These are phyloP conservation scores for Dyspetes luteomarginatus DNA, from an alignment of 2,888 invertebrate genomes.

Conservation along the genomic window DNA sequence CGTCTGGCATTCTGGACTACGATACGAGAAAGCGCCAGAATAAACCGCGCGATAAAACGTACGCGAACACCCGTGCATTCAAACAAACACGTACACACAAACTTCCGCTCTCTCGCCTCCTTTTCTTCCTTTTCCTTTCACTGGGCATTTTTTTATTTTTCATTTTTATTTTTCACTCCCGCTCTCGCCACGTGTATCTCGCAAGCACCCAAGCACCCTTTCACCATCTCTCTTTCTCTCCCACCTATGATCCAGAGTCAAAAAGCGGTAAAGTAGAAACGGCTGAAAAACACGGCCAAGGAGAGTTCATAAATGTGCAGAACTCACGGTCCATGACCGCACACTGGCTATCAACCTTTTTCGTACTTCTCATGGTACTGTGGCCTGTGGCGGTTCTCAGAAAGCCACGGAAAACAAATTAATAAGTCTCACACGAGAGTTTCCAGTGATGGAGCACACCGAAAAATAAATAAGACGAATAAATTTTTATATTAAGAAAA, in stretches of 20 bases:
- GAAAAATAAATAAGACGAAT: background rate
- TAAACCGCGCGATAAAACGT: slow-evolving; percentile 81
- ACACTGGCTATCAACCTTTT: slow-evolving; percentile 49
- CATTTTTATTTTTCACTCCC: slow-evolving; percentile 48
- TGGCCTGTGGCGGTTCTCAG: slow-evolving; percentile 65
- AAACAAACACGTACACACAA: slow-evolving; percentile 40
- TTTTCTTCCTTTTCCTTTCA: slow-evolving; percentile 52
- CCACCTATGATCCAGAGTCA: slow-evolving; percentile 35
- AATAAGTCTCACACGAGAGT: slow-evolving; percentile 41
- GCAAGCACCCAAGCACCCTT: slow-evolving; percentile 25
- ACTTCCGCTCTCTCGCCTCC: slow-evolving; percentile 61
- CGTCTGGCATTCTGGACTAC: slow-evolving; percentile 70
- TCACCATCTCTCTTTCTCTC: slow-evolving; percentile 23
- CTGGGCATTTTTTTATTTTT: slow-evolving; percentile 52
- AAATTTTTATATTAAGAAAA: too few species aligned
- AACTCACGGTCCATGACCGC: slow-evolving; percentile 46
- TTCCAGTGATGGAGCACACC: background rate
- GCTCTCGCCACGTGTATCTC: slow-evolving; percentile 50
- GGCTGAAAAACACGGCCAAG: slow-evolving; percentile 73
- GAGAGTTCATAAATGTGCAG: slow-evolving; percentile 75
- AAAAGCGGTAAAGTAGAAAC: slow-evolving; percentile 75
- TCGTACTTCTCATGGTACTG: slow-evolving; percentile 32
- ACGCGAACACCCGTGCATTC: slow-evolving; percentile 32
- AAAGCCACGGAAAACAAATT: slow-evolving; percentile 62
- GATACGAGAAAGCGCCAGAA: slow-evolving; percentile 71